These are phyloP conservation scores for Chelonus insularis DNA, from an alignment of 1,140 invertebrate species.

Conservation along the genomic window DNA sequence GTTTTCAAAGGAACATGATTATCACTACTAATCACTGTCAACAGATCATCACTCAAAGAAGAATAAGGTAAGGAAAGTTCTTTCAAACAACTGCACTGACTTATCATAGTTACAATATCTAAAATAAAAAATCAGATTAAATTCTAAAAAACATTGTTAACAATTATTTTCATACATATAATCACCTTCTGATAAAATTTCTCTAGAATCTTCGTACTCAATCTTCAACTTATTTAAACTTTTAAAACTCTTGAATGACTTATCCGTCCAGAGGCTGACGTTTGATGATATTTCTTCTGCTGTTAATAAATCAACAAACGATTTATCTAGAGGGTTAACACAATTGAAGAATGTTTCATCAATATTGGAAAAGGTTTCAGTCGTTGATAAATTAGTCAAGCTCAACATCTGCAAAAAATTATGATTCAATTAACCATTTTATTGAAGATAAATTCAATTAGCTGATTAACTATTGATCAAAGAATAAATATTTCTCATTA, in stretches of 20 bases:
- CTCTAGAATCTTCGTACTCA: conserved; percentile 39
- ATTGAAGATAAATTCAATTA: neutral
- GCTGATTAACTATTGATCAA: neutral
- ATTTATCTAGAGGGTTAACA: conserved; percentile 14
- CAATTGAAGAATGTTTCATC: conserved; percentile 7
- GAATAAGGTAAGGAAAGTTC: conserved; percentile 52
- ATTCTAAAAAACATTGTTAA: conserved; percentile 1
- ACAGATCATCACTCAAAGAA: conserved; percentile 48
- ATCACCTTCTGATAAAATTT: conserved; percentile 42
- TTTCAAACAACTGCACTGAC: conserved; percentile 40
- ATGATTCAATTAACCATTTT: neutral
- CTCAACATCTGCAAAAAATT: conserved; percentile 32
- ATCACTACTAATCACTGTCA: conserved; percentile 40
- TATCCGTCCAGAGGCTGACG: conserved; percentile 1
- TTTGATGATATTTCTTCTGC: conserved; percentile 27
- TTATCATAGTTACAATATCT: conserved; percentile 46
- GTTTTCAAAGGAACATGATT: conserved; percentile 42
- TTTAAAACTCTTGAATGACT: conserved; percentile 2
- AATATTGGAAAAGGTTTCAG: neutral
- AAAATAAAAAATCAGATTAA: conserved; percentile 18
- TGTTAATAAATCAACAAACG: conserved; percentile 24
- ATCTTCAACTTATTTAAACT: conserved; percentile 41
- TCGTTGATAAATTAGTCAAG: conserved; percentile 20
- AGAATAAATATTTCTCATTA: no score
- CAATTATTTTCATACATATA: conserved; percentile 9